These are phyloP conservation scores for Sparidentex hasta DNA, from an alignment of 2,797 vertebrate species.

Conservation along the genomic window DNA sequence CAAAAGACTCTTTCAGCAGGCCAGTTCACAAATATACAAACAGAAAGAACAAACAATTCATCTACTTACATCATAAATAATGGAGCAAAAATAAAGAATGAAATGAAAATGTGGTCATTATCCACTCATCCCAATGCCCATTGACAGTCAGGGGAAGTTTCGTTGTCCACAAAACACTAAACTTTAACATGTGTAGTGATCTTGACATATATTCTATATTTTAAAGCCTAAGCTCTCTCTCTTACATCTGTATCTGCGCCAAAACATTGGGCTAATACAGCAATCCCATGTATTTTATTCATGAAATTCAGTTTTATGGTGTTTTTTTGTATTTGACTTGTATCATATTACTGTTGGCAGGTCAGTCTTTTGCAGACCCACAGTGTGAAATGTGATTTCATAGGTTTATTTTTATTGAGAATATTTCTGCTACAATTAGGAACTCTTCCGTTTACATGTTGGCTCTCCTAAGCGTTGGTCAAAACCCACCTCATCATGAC, in stretches of 20 bases:
- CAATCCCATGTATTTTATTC: neutral
- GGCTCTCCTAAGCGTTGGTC: slow-evolving; percentile 9
- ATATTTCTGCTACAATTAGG: neutral
- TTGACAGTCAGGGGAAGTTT: no score
- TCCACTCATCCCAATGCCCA: no score
- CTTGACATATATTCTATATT: neutral
- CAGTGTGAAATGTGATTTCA: neutral
- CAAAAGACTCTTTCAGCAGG: no score
- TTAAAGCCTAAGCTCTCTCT: neutral
- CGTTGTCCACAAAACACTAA: no score
- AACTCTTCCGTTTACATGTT: slow-evolving; percentile 4
- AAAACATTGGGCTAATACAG: neutral
- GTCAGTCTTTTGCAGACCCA: neutral
- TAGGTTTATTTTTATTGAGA: neutral
- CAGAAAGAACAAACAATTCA: no score
- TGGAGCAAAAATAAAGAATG: no score
- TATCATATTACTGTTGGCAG: neutral
- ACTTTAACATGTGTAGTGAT: no score
- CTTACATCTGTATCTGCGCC: no score
- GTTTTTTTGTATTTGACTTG: neutral
- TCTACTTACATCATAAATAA: no score
- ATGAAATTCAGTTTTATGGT: neutral
- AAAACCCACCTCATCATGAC: slow-evolving; percentile 24
- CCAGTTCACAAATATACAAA: no score
- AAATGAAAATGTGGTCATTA: no score